These are phyloP conservation scores for Megaceryle alcyon DNA, from an alignment of 2,797 vertebrate genomes.

Conservation along the genomic window DNA sequence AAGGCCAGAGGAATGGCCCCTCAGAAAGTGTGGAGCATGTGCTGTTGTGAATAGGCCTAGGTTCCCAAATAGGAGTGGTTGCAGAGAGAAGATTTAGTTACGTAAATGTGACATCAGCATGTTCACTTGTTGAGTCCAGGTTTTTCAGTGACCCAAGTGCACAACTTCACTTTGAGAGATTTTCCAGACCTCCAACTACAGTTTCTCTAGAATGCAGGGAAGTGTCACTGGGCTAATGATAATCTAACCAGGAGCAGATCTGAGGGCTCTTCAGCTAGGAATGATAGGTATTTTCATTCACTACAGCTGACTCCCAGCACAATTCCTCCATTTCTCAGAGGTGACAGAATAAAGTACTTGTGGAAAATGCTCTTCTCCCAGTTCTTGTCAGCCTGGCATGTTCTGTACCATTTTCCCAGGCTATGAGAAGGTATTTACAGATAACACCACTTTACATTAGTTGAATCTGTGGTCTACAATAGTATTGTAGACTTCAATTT, in stretches of 20 bases:
- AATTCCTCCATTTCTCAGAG: not conserved
- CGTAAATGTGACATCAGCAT: not conserved
- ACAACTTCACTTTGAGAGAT: not conserved
- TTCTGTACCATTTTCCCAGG: not conserved
- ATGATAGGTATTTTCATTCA: not conserved
- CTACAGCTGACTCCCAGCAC: not conserved
- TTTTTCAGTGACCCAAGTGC: not conserved
- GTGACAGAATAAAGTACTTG: not conserved
- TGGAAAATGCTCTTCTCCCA: not conserved
- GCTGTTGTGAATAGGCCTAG: not conserved
- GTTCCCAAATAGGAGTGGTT: not conserved
- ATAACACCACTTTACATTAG: not conserved
- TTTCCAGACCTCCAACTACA: not conserved
- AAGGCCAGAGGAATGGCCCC: not conserved
- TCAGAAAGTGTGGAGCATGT: not conserved
- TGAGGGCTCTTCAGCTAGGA: not conserved
- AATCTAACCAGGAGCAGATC: not conserved
- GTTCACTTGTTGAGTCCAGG: not conserved
- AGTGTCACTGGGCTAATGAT: not conserved
- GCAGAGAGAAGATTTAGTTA: not conserved
- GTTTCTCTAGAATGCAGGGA: not conserved
- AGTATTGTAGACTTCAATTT: not conserved
- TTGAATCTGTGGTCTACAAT: not conserved
- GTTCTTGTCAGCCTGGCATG: not conserved
- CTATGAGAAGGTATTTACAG: not conserved